These are phyloP conservation scores for Paguma larvata DNA, from an alignment of 2,797 vertebrate species.

Conservation along the genomic window DNA sequence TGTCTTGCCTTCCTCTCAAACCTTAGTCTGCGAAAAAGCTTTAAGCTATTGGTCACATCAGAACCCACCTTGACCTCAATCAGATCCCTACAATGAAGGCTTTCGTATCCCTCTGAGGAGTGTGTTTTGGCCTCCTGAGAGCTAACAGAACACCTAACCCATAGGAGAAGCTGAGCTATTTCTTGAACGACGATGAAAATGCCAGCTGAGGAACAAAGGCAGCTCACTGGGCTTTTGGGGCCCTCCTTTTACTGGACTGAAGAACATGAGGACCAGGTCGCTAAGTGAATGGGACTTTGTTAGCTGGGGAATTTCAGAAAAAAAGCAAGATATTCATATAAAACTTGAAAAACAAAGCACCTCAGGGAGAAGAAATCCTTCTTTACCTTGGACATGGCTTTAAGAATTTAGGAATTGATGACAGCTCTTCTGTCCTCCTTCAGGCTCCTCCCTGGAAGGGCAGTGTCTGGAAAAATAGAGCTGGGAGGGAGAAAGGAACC, in stretches of 20 bases:
- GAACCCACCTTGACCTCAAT: neutral
- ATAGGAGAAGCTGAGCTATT: neutral
- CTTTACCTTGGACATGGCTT: constrained; percentile 81
- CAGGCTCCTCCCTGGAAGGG: neutral
- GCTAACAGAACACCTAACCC: neutral
- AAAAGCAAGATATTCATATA: neutral
- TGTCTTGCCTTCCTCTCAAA: neutral
- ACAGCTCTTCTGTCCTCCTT: constrained; percentile 19
- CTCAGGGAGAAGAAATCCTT: neutral
- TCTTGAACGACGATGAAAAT: constrained; percentile 33
- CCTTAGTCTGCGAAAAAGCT: neutral
- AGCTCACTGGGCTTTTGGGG: neutral
- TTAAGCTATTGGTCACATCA: neutral
- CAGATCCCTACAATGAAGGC: neutral
- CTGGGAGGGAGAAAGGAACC: constrained; percentile 10
- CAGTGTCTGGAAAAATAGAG: neutral
- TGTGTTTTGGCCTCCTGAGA: neutral
- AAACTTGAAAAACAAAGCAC: neutral
- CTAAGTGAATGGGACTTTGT: neutral
- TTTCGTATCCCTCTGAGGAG: neutral
- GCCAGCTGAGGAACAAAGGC: neutral
- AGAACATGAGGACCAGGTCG: neutral
- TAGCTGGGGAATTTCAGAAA: neutral
- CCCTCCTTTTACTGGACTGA: neutral
- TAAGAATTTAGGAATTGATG: constrained; percentile 4